Evolutionary conservation across 2,113 vertebrate genomes (phyloP).

Genomic region (Phrynocephalus versicolor): DNA sequence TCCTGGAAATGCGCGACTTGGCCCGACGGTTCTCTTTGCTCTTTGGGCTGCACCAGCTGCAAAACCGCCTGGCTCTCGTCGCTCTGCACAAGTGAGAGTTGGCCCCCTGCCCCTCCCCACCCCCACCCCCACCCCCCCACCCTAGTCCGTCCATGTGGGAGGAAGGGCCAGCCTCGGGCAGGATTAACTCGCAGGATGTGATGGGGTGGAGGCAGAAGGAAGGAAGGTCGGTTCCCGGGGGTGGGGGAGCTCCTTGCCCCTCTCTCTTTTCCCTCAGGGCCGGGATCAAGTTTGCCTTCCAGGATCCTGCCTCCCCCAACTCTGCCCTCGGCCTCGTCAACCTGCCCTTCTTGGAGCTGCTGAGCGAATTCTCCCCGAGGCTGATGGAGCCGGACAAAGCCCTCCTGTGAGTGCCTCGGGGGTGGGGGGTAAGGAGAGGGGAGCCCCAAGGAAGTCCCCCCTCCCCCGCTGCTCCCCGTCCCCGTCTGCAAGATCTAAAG

Average conservation of each 20-base stretch:
- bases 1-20: slow-evolving; percentile 82
- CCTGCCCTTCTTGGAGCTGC: slow-evolving; percentile 83
- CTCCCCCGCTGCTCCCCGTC: background rate
- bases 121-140: no score
- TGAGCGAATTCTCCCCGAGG: slow-evolving; percentile 88
- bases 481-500: accelerated
- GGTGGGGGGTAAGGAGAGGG: accelerated
- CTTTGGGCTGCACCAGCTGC: slow-evolving; percentile 82
- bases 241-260: background rate
- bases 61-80: slow-evolving; percentile 79
- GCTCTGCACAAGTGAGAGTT: slow-evolving; percentile 78
- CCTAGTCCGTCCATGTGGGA: accelerated
- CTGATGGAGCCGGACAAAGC: slow-evolving; percentile 79
- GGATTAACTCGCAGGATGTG: background rate
- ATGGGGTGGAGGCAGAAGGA: no score
- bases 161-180: no score
- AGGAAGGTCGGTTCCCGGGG: background rate
- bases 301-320: slow-evolving; percentile 44
- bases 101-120: background rate
- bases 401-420: slow-evolving; percentile 76
- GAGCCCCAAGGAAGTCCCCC: background rate
- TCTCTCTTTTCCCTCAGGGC: slow-evolving; percentile 66
- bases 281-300: slow-evolving; percentile 84
- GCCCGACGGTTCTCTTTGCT: slow-evolving; percentile 85
- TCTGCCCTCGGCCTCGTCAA: slow-evolving; percentile 66